These are phyloP conservation scores for Eudorcas thomsonii DNA, from an alignment of 2,113 vertebrate genomes.

Conservation along the genomic window DNA sequence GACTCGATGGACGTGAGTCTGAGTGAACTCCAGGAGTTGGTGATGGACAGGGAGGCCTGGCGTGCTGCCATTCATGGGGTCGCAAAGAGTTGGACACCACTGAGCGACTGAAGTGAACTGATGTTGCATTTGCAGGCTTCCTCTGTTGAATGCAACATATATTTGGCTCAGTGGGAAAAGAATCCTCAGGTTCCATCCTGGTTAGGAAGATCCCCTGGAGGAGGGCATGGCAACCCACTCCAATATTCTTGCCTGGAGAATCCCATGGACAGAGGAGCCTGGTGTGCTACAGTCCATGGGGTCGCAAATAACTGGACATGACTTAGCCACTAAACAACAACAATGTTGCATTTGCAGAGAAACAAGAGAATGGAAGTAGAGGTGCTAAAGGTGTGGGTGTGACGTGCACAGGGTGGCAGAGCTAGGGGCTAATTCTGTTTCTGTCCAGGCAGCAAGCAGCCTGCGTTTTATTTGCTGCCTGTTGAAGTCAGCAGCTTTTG, in stretches of 20 bases:
- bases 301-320: background rate
- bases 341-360: background rate
- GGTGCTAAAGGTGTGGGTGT: background rate
- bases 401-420: background rate
- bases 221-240: background rate
- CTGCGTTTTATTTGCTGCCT: background rate
- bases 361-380: background rate
- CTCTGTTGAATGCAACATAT: background rate
- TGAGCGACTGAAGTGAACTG: too few species aligned
- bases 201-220: background rate
- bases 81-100: too few species aligned
- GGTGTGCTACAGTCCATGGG: background rate
- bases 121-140: background rate
- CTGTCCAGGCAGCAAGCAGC: background rate
- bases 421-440: background rate
- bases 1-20: too few species aligned
- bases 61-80: too few species aligned
- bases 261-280: background rate
- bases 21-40: too few species aligned
- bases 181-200: background rate
- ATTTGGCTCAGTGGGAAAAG: background rate
- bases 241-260: background rate
- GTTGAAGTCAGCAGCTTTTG: constrained; percentile 4
- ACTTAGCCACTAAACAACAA: background rate
- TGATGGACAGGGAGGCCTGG: too few species aligned